Conservation (phyloP, 2,113 vertebrate species). For the Microcebus murinus region DNA sequence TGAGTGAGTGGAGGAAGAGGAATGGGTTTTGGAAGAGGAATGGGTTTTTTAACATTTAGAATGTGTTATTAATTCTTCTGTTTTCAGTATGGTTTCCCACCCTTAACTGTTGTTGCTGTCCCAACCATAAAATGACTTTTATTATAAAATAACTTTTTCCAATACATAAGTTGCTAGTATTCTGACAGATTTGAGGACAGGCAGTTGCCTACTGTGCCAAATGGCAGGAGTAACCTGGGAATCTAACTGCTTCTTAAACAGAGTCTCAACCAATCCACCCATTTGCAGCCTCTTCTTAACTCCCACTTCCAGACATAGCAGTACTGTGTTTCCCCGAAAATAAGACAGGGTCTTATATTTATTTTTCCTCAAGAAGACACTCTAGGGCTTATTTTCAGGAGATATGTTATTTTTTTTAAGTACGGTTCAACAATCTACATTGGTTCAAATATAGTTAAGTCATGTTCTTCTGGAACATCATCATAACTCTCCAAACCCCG, state of each 20-base stretch:
- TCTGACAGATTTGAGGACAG: neutral
- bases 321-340: no score
- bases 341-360: no score
- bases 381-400: no score
- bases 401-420: no score
- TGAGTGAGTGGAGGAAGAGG: neutral
- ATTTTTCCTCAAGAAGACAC: no score
- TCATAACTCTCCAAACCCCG: no score
- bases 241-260: neutral
- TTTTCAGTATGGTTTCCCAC: slow-evolving; percentile 8
- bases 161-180: neutral
- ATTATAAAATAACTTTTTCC: neutral
- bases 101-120: neutral
- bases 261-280: neutral
- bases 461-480: no score
- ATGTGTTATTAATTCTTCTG: neutral
- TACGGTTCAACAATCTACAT: no score
- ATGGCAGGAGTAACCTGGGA: neutral
- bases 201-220: neutral
- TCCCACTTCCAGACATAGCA: neutral
- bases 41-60: neutral
- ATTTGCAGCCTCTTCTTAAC: neutral
- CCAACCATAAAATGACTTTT: neutral
- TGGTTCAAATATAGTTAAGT: no score
- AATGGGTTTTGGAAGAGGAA: neutral